Evolutionary conservation across 2,113 vertebrate genomes (phyloP).

Genomic region (Thymallus thymallus): DNA sequence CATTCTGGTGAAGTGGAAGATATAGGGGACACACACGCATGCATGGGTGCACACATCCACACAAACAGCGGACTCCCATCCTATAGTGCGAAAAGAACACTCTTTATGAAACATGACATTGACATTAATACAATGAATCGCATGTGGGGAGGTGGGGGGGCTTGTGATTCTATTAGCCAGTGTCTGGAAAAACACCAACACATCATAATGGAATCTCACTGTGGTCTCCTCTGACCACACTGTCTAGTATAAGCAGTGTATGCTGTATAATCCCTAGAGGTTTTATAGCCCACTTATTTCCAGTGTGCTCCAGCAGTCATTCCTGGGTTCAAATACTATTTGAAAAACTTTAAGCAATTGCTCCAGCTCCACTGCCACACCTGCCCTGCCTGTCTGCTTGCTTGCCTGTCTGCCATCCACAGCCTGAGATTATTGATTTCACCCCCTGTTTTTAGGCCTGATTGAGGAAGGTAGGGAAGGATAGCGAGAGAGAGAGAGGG

Average conservation of each 20-base stretch:
- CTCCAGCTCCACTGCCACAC: not conserved
- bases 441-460: not conserved
- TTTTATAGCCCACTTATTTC: no score
- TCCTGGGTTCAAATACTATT: no score
- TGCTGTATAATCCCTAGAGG: no score
- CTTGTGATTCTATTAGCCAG: conserved; percentile 31
- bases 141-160: not conserved
- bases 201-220: conserved; percentile 26
- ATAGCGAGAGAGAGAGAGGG: not conserved
- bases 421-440: conserved; percentile 51
- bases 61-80: not conserved
- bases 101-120: conserved; percentile 24
- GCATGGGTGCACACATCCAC: not conserved
- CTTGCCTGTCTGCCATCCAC: conserved; percentile 14
- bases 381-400: conserved; percentile 2
- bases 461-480: not conserved
- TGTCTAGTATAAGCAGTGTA: not conserved
- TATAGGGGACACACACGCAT: not conserved
- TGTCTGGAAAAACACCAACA: conserved; percentile 19
- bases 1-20: not conserved
- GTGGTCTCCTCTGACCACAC: conserved; percentile 30
- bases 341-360: no score
- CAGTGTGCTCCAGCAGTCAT: no score
- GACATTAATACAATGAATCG: conserved; percentile 6
- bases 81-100: not conserved